phyloP scores from a whole-genome alignment of 2,888 invertebrate genomes.

The Cantharis lateralis region DNA sequence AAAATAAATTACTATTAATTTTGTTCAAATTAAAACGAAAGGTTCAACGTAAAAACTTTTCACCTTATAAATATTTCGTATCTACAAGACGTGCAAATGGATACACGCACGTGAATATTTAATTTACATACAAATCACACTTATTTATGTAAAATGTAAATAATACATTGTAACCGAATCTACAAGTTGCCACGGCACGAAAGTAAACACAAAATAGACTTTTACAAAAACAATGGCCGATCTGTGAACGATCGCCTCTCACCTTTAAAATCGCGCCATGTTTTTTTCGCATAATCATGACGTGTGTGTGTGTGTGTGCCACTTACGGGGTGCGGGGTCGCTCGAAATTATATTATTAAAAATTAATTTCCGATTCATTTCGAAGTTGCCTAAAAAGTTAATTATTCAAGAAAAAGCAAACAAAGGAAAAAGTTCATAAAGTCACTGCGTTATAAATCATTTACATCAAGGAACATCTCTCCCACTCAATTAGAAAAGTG shows the following conservation, averaged over 20 bases:
- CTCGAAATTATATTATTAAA: not conserved
- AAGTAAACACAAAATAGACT: not conserved
- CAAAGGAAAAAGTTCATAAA: not conserved
- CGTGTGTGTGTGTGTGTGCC: not conserved
- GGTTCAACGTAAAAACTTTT: not conserved
- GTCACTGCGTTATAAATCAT: not conserved
- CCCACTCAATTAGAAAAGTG: not conserved
- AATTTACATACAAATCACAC: conserved; percentile 17
- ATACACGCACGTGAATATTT: conserved; percentile 11
- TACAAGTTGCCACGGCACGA: not conserved
- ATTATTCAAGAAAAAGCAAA: not conserved
- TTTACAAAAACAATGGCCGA: not conserved
- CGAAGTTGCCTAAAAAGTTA: not conserved
- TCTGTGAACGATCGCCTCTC: not conserved
- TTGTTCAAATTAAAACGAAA: not conserved
- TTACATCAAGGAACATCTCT: not conserved
- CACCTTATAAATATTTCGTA: not conserved
- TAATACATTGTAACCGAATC: not conserved
- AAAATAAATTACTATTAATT: not conserved
- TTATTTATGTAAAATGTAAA: not conserved
- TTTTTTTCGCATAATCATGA: not conserved
- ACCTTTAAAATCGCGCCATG: not conserved
- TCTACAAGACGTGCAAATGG: not conserved
- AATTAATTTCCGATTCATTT: no score
- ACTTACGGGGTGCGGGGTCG: not conserved